Conservation (phyloP, 1,140 invertebrate species). For the Heliothis virescens region DNA sequence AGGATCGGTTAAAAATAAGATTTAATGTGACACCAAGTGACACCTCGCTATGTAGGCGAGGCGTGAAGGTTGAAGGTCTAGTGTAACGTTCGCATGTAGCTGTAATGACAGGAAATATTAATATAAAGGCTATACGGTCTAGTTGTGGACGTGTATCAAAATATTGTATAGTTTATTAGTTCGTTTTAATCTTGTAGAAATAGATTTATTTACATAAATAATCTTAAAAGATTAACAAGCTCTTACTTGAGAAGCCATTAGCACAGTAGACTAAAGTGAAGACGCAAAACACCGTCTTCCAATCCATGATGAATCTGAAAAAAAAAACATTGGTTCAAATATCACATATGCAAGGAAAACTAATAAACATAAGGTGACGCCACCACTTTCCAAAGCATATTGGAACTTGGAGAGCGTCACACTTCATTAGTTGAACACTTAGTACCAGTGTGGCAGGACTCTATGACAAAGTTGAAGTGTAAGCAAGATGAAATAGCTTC, state of each 20-base stretch:
- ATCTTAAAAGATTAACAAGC: background rate
- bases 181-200: no score
- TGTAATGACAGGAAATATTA: constrained; percentile 26
- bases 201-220: no score
- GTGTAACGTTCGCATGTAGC: background rate
- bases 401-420: constrained; percentile 15
- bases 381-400: constrained; percentile 14
- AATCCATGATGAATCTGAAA: constrained; percentile 76
- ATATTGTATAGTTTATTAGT: no score
- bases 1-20: constrained; percentile 30
- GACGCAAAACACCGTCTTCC: constrained; percentile 66
- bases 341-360: constrained; percentile 28
- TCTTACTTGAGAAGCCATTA: constrained; percentile 79
- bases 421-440: constrained; percentile 23
- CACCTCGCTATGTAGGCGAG: constrained; percentile 8
- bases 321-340: constrained; percentile 53
- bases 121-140: constrained; percentile 18
- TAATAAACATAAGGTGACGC: constrained; percentile 11
- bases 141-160: background rate
- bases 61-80: constrained; percentile 9
- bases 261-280: constrained; percentile 66
- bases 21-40: constrained; percentile 7
- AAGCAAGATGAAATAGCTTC: constrained; percentile 59
- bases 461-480: constrained; percentile 58
- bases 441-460: constrained; percentile 11